phyloP scores from a whole-genome alignment of 1,140 invertebrate genomes.

The Lucilia cuprina region DNA sequence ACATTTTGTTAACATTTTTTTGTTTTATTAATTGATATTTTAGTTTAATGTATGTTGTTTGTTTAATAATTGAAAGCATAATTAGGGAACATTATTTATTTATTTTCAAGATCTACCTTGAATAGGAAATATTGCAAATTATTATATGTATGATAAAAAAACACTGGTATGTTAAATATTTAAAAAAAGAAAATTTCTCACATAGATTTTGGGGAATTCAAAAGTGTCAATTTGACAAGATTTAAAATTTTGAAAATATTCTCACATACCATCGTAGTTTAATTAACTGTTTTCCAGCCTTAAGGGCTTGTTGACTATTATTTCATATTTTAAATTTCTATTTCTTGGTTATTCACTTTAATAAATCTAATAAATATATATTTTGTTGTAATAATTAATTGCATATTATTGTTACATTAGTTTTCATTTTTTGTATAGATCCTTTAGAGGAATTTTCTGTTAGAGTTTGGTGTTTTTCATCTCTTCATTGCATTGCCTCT shows the following conservation, averaged over 20 bases:
- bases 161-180: not conserved
- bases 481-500: not conserved
- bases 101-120: not conserved
- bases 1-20: not conserved
- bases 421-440: not conserved
- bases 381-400: not conserved
- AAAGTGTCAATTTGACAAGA: no score
- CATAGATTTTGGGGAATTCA: no score
- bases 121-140: not conserved
- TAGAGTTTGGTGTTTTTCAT: not conserved
- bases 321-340: not conserved
- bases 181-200: no score
- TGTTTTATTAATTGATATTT: conserved; percentile 4
- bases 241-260: no score
- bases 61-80: conserved; percentile 11
- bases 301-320: no score
- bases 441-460: not conserved
- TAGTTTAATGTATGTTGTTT: not conserved
- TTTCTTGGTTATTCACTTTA: not conserved
- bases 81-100: not conserved
- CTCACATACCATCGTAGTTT: no score
- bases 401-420: conserved; percentile 3
- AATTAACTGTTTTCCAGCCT: no score
- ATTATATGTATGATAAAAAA: not conserved
- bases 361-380: not conserved